phyloP scores from a whole-genome alignment of 2,888 invertebrate genomes.

The Glaucopsyche alexis region DNA sequence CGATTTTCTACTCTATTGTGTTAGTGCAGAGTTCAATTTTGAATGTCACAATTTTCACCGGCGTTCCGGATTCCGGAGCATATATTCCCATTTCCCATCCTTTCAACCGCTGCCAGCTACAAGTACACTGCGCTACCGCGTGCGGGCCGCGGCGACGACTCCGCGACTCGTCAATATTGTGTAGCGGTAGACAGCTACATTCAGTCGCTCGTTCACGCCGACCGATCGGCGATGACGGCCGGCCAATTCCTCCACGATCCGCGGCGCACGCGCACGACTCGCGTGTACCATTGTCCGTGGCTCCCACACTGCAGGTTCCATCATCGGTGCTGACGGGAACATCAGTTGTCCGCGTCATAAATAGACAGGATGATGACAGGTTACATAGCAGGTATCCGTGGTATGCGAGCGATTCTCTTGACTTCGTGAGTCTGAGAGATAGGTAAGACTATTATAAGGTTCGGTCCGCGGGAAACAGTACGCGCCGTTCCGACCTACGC shows the following conservation, averaged over 20 bases:
- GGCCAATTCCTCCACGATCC: neutral
- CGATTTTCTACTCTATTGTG: too few relatives aligned
- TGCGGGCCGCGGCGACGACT: too few relatives aligned
- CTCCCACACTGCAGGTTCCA: constrained; percentile 37
- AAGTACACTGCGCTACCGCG: too few relatives aligned
- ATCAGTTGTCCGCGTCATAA: neutral
- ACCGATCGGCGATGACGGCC: neutral
- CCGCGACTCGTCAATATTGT: neutral
- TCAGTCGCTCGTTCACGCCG: neutral
- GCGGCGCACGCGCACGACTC: constrained; percentile 40
- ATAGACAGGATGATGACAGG: constrained; percentile 14
- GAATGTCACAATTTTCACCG: too few relatives aligned
- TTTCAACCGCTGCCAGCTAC: too few relatives aligned
- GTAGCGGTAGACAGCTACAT: neutral
- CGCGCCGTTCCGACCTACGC: too few relatives aligned
- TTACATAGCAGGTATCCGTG: neutral
- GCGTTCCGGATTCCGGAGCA: too few relatives aligned
- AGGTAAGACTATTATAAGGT: neutral
- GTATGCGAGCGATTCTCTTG: neutral
- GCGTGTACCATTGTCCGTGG: constrained; percentile 38
- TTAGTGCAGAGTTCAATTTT: too few relatives aligned
- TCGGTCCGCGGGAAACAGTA: too few relatives aligned
- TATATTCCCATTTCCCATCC: too few relatives aligned
- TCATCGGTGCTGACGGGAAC: neutral
- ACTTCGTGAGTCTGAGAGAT: neutral